Evolutionary conservation across 2,797 vertebrate genomes (phyloP).

Genomic region (Nyctibius grandis): DNA sequence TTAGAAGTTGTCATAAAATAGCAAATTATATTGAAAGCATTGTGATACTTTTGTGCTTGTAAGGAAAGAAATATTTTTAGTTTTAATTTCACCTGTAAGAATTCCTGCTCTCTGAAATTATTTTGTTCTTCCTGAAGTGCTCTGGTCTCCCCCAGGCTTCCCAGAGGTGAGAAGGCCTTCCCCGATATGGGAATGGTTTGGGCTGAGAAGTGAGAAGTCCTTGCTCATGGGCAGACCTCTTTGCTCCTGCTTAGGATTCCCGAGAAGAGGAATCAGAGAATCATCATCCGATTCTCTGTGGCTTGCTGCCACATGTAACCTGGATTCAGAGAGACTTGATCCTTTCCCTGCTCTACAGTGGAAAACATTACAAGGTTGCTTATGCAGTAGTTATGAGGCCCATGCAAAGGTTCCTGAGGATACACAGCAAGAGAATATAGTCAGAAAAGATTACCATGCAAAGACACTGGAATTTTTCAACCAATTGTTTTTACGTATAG

Average conservation of each 20-base stretch:
- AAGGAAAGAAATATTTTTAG: background rate
- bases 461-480: background rate
- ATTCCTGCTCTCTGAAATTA: background rate
- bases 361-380: background rate
- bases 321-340: background rate
- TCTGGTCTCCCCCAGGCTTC: fast-evolving
- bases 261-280: background rate
- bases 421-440: background rate
- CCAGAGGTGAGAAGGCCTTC: background rate
- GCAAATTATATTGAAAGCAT: background rate
- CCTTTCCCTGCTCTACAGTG: background rate
- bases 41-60: background rate
- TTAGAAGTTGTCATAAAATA: background rate
- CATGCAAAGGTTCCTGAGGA: background rate
- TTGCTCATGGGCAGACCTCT: background rate
- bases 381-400: background rate
- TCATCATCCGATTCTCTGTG: background rate
- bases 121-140: background rate
- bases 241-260: background rate
- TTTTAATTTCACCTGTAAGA: background rate
- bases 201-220: background rate
- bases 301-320: background rate
- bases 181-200: background rate
- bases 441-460: background rate
- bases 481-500: background rate